A percentile compares a stretch with the other conserved stretches of the same genome.
These are phyloP conservation scores for Drosophila leontia DNA, from an alignment of 1,140 invertebrate species.

Conservation along the genomic window DNA sequence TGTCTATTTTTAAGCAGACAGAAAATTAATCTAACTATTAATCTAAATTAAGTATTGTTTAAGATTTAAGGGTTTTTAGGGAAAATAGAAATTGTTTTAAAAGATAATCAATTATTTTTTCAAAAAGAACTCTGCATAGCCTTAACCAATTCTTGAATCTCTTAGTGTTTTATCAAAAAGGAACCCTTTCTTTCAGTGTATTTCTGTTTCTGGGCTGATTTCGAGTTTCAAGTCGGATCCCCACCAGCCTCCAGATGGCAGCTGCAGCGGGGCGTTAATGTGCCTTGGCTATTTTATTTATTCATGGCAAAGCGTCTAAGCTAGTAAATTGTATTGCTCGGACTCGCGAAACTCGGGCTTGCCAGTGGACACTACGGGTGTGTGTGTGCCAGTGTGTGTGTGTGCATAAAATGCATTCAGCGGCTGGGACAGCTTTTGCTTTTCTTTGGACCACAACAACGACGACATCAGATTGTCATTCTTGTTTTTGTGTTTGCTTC, in stretches of 20 bases:
- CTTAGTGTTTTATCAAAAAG: not conserved
- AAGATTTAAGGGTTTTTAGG: not conserved
- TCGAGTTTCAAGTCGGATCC: slow-evolving; percentile 66
- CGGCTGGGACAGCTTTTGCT: slow-evolving; percentile 77
- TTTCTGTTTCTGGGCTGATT: slow-evolving; percentile 69
- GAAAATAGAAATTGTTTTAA: no score
- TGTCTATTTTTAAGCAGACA: slow-evolving; percentile 4
- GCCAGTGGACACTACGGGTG: slow-evolving; percentile 28
- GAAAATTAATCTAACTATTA: not conserved
- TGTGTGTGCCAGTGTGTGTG: not conserved
- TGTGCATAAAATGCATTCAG: slow-evolving; percentile 59
- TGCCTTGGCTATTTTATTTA: slow-evolving; percentile 83
- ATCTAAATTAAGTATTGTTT: not conserved
- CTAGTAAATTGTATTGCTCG: slow-evolving; percentile 83
- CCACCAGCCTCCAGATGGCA: slow-evolving; percentile 72
- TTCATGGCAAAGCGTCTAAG: slow-evolving; percentile 83
- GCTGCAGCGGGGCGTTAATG: slow-evolving; percentile 82
- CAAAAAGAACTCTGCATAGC: accelerated
- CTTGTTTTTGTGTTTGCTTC: slow-evolving; percentile 76
- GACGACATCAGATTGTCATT: slow-evolving; percentile 84
- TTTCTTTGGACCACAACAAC: slow-evolving; percentile 76
- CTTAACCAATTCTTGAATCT: not conserved
- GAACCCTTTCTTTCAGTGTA: slow-evolving; percentile 13
- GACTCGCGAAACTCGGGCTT: slow-evolving; percentile 62
- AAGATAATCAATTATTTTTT: not conserved